A percentile compares a stretch with the other conserved stretches of the same genome.
Conservation (phyloP, 2,888 invertebrate genomes). For the Clivina fossor region DNA sequence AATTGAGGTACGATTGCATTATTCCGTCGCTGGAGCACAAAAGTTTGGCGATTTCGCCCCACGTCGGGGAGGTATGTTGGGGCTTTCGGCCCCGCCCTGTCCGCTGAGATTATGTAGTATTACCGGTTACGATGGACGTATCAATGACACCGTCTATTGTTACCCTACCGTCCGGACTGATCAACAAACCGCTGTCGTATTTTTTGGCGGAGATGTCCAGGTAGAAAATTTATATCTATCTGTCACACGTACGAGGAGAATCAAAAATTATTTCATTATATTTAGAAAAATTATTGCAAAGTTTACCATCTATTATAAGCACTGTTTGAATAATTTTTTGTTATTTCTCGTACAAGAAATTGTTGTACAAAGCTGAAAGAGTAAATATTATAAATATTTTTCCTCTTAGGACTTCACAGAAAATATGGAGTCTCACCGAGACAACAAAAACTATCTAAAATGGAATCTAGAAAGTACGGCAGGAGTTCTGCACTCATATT, state of each 20-base stretch:
- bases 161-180: slow-evolving; percentile 57
- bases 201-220: slow-evolving; percentile 86
- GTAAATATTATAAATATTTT: no score
- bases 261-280: no score
- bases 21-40: slow-evolving; percentile 8
- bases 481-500: slow-evolving; percentile 65
- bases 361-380: no score
- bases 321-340: no score
- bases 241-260: no score
- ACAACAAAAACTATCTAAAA: slow-evolving; percentile 71
- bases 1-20: slow-evolving; percentile 20
- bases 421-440: slow-evolving; percentile 69
- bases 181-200: slow-evolving; percentile 63
- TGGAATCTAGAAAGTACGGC: slow-evolving; percentile 85
- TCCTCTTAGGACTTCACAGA: slow-evolving; percentile 87
- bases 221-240: no score
- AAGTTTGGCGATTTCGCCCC: slow-evolving; percentile 16
- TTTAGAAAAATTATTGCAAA: no score
- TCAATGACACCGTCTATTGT: slow-evolving; percentile 75
- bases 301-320: no score
- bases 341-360: no score
- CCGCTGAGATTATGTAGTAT: slow-evolving; percentile 67
- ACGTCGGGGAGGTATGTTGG: slow-evolving; percentile 23
- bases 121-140: slow-evolving; percentile 67
- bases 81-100: slow-evolving; percentile 36